These are phyloP conservation scores for Pangasius larnaudii DNA, from an alignment of 2,797 vertebrate species.

Conservation along the genomic window DNA sequence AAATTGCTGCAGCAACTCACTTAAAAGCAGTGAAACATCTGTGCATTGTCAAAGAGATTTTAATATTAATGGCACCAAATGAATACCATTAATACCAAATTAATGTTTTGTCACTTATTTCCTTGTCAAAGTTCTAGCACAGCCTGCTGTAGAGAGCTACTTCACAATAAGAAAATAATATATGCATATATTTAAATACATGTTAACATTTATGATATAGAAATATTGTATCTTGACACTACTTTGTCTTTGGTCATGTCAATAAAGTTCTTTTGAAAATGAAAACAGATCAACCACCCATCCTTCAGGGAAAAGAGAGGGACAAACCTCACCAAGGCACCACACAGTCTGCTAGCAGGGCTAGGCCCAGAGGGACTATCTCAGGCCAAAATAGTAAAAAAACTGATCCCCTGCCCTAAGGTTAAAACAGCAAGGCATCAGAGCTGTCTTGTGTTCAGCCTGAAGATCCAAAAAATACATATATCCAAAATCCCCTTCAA, in stretches of 20 bases:
- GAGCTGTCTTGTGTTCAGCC: slow-evolving; percentile 53
- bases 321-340: slow-evolving; percentile 44
- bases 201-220: background rate
- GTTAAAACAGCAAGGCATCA: slow-evolving; percentile 68
- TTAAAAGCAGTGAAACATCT: background rate
- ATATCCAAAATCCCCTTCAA: slow-evolving; percentile 46
- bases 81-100: too few species aligned
- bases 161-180: background rate
- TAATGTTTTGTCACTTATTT: background rate
- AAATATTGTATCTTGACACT: background rate
- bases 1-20: background rate
- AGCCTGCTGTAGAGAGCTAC: background rate
- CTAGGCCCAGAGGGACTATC: slow-evolving; percentile 34
- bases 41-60: background rate
- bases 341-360: slow-evolving; percentile 40
- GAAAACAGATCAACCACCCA: background rate
- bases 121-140: background rate
- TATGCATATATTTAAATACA: background rate
- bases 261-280: background rate
- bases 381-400: slow-evolving; percentile 57
- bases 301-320: slow-evolving; percentile 14
- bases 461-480: slow-evolving; percentile 62
- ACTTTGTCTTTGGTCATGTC: background rate
- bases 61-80: too few species aligned
- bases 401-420: slow-evolving; percentile 61